Percentiles rank a stretch among this genome's conserved stretches.
These are phyloP conservation scores for Stictocephala bisonia DNA, from an alignment of 2,888 invertebrate species.

Conservation along the genomic window DNA sequence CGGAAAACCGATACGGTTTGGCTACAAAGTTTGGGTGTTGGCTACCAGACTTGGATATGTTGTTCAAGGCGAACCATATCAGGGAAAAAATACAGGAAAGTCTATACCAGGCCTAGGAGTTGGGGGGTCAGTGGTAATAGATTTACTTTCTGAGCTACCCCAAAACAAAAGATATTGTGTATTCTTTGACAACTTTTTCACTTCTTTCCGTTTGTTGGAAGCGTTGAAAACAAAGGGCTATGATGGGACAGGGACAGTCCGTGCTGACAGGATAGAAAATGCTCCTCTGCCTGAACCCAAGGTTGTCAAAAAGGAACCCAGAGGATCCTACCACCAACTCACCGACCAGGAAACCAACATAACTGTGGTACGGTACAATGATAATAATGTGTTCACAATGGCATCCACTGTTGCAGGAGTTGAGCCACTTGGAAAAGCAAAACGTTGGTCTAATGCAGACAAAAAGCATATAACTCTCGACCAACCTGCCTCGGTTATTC, in stretches of 20 bases:
- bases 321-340: slow-evolving; percentile 29
- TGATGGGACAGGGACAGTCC: slow-evolving; percentile 20
- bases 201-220: slow-evolving; percentile 11
- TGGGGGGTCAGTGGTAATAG: slow-evolving; percentile 23
- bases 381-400: slow-evolving; percentile 33
- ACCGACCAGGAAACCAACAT: slow-evolving; percentile 27
- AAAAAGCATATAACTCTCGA: background rate
- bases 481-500: slow-evolving; percentile 2
- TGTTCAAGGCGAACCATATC: slow-evolving; percentile 52
- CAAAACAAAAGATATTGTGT: slow-evolving; percentile 26
- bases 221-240: slow-evolving; percentile 21
- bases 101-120: slow-evolving; percentile 27
- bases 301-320: slow-evolving; percentile 21
- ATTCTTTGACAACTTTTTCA: slow-evolving; percentile 27
- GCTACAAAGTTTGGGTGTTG: slow-evolving; percentile 50
- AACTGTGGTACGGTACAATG: slow-evolving; percentile 13
- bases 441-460: slow-evolving; percentile 22
- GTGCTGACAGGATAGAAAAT: slow-evolving; percentile 6
- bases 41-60: slow-evolving; percentile 50
- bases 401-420: slow-evolving; percentile 27
- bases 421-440: slow-evolving; percentile 31
- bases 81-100: slow-evolving; percentile 40
- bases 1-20: slow-evolving; percentile 51
- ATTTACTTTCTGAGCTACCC: slow-evolving; percentile 26
- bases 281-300: slow-evolving; percentile 26